Evolutionary conservation across 2,888 invertebrate genomes (phyloP), one percentile per base, ranked within the genome.

Genomic region (Ochropacha duplaris): DNA sequence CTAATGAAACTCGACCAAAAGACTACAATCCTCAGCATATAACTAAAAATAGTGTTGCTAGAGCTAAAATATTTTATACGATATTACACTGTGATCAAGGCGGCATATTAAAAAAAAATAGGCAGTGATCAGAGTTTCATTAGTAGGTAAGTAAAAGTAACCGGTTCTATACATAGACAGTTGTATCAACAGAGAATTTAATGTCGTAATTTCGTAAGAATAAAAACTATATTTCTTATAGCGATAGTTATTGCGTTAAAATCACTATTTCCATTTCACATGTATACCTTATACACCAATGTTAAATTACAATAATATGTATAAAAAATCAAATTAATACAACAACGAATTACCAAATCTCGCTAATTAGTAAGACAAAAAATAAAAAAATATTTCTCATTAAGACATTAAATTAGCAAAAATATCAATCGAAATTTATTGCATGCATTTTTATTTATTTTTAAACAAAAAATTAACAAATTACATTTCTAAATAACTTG

Each of bases 391-490:
- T 54, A 54, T 65, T 78, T 79, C 74, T 75, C 72, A 71, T 69
- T 81, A 76, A 78, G 78, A 74, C 80, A 85, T 72, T 79, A 83
- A 69, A 83, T 76, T 80, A 84, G 78, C 82, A 87, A 83, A 88
- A 91, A 91, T 91, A 91, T 90, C 91, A 90, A 86, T 88, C 77
- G 73, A 84, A 81, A 72, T 84, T 88, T 91, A 90, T 91, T 91
- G 90, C 91, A 88, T 90, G 90, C 87, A 88, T 78, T 75, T 74
- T 71, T 69, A 79, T 44, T 44, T 14, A 44, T 19, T 44, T 44
- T 44, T 19, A 19, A 44, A 79, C 78, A 81, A 84, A 86, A 87
- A 73, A 86, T 83, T 84, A 86, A 90, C 89, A 84, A 84, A 85
- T 85, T 74, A 83, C 71, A 76, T 69, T 75, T 75, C 81, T 88